Conservation (phyloP, 2,888 invertebrate species). For the Dolichomitus sp. region DNA sequence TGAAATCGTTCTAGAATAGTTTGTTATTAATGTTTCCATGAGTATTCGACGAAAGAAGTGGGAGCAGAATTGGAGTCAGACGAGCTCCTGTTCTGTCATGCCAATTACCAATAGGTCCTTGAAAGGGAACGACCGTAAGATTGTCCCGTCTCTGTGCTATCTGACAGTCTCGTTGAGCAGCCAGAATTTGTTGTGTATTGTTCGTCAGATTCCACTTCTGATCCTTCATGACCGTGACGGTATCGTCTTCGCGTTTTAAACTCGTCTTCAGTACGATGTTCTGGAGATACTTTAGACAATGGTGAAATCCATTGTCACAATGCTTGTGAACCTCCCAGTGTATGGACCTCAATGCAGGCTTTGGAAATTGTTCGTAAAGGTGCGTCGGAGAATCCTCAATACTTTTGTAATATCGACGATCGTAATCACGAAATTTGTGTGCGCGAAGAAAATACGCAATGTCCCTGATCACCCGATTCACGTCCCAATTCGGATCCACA, state of each 20-base stretch:
- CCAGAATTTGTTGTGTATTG: constrained; percentile 83
- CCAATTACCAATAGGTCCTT: constrained; percentile 85
- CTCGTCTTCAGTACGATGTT: constrained; percentile 84
- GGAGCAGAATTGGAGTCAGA: not conserved
- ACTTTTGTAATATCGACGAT: constrained; percentile 86
- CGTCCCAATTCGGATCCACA: constrained; percentile 73
- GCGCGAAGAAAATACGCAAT: constrained; percentile 89
- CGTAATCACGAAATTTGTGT: constrained; percentile 90
- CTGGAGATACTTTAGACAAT: constrained; percentile 88
- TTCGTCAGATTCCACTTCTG: constrained; percentile 85
- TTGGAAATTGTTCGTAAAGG: constrained; percentile 87
- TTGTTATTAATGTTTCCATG: not conserved
- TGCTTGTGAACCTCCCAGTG: constrained; percentile 89
- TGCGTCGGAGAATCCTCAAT: constrained; percentile 78
- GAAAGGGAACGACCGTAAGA: constrained; percentile 87
- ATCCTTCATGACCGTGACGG: constrained; percentile 86
- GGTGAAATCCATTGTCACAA: constrained; percentile 87
- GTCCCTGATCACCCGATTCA: constrained; percentile 87
- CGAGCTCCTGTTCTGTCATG: not conserved
- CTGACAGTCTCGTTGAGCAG: constrained; percentile 87
- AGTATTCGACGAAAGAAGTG: not conserved
- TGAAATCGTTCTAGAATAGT: constrained; percentile 87
- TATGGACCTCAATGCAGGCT: constrained; percentile 87
- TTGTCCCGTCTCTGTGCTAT: constrained; percentile 86
- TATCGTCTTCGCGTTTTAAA: constrained; percentile 87